Percentiles rank a stretch among this genome's conserved stretches.
phyloP scores from a whole-genome alignment of 2,113 vertebrate species.

The Axis porcinus region DNA sequence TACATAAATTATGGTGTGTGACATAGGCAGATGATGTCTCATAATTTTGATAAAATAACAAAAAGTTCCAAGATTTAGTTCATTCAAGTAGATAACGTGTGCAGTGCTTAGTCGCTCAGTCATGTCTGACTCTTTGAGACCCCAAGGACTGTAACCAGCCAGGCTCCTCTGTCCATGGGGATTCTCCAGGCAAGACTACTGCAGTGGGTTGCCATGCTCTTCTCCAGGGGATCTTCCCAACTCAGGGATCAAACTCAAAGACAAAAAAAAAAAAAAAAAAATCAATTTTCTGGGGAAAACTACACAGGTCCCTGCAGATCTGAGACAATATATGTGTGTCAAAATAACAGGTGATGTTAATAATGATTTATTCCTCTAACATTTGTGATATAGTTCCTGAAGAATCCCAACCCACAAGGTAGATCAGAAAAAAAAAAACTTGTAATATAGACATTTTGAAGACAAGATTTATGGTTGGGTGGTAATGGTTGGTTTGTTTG shows the following conservation, averaged over 20 bases:
- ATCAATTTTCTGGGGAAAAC: background rate
- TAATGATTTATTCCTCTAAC: background rate
- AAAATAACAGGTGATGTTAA: background rate
- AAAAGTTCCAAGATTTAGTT: background rate
- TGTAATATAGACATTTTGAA: background rate
- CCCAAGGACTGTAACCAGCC: background rate
- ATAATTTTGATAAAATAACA: constrained; percentile 2
- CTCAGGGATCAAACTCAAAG: background rate
- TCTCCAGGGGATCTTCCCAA: background rate
- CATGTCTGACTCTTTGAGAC: too few relatives aligned
- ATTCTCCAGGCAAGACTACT: background rate
- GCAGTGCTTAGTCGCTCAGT: background rate
- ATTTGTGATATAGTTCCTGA: background rate
- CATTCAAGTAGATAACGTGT: background rate
- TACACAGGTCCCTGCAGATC: too few relatives aligned
- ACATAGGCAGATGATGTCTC: background rate
- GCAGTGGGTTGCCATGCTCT: background rate
- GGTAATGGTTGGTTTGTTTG: background rate
- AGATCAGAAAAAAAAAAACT: background rate
- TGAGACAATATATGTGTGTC: background rate
- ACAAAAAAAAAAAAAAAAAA: background rate
- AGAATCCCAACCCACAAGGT: background rate
- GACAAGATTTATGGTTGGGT: background rate
- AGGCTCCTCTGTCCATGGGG: background rate
- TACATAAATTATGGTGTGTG: background rate